phyloP scores from a whole-genome alignment of 2,113 vertebrate species.

The Lontra canadensis region DNA sequence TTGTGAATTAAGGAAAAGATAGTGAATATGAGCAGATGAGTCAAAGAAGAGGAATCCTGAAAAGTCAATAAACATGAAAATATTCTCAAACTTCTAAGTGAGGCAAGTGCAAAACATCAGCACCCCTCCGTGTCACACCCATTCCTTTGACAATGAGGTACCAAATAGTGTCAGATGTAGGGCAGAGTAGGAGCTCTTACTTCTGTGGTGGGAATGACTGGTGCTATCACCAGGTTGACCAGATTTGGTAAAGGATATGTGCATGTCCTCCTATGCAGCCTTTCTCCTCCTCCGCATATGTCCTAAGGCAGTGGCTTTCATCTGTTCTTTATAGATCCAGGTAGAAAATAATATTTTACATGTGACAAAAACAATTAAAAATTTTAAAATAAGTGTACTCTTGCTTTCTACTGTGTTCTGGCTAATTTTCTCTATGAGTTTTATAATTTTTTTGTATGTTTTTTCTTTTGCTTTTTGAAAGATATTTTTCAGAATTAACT shows the following conservation, averaged over 20 bases:
- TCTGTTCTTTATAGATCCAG: neutral
- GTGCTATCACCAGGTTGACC: neutral
- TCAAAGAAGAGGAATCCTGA: neutral
- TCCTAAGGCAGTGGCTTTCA: neutral
- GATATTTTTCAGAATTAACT: neutral
- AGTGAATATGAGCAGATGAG: neutral
- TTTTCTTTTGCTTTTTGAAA: neutral
- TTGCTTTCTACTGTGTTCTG: neutral
- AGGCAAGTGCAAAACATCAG: neutral
- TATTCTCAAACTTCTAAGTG: neutral
- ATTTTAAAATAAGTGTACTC: neutral
- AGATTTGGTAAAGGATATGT: neutral
- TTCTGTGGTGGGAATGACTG: neutral
- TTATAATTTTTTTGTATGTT: neutral
- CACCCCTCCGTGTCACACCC: neutral
- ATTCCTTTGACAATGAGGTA: neutral
- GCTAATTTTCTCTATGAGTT: neutral
- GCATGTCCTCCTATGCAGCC: neutral
- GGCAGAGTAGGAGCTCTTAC: neutral
- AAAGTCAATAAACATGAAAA: neutral
- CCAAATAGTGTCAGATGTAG: neutral
- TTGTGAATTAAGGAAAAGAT: neutral
- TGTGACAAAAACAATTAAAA: conserved; percentile 12
- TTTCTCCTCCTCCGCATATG: neutral
- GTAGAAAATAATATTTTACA: neutral